Conservation (phyloP, 2,113 vertebrate species). For the Taxidea taxus region DNA sequence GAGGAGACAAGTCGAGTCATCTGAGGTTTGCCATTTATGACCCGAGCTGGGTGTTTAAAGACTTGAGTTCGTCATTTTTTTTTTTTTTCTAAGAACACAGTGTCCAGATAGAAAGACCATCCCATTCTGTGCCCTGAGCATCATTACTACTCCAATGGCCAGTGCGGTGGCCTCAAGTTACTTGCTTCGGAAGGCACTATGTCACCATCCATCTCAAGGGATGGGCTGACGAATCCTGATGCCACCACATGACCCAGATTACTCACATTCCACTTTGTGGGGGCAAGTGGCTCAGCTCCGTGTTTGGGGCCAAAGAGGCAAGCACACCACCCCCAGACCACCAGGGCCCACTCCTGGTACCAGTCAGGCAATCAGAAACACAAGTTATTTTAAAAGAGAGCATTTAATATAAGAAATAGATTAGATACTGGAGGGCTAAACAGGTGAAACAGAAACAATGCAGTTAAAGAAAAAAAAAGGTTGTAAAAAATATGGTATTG, state of each 20-base stretch:
- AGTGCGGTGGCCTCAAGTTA: not conserved
- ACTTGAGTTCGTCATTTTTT: not conserved
- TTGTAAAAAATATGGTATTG: not conserved
- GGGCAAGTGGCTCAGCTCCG: not conserved
- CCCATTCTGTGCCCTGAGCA: fast-evolving
- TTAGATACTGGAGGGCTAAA: not conserved
- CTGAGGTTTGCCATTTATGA: not conserved
- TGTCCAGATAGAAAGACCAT: fast-evolving
- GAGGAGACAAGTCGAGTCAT: not conserved
- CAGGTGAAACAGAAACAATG: not conserved
- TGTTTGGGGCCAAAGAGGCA: not conserved
- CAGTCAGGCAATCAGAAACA: not conserved
- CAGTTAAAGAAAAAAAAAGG: not conserved
- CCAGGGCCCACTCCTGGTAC: not conserved
- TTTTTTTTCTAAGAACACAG: fast-evolving
- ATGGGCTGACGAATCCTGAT: not conserved
- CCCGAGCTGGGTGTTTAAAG: not conserved
- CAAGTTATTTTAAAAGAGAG: not conserved
- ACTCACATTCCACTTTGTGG: not conserved
- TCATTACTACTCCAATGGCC: fast-evolving
- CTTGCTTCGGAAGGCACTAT: not conserved
- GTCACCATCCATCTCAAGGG: not conserved
- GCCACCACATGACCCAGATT: not conserved
- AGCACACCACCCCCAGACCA: not conserved
- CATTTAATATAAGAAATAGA: not conserved